These are phyloP conservation scores for Platycnemis pennipes DNA, from an alignment of 2,888 invertebrate genomes.

Conservation along the genomic window DNA sequence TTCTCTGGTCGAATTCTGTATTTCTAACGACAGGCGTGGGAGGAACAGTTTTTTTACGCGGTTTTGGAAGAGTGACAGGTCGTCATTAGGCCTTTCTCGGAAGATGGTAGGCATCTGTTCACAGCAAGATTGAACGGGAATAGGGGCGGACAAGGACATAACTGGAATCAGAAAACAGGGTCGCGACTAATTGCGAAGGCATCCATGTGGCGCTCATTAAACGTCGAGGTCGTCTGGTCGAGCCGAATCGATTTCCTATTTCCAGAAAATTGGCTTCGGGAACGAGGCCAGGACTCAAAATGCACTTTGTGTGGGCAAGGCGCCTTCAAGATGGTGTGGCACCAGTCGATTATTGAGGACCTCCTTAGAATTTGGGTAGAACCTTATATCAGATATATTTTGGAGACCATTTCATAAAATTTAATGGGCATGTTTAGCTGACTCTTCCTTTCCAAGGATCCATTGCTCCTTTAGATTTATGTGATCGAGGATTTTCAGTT, in stretches of 20 bases:
- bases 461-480: no score
- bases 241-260: constrained; percentile 65
- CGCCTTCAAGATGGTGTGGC: not conserved
- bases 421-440: no score
- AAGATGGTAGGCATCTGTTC: no score
- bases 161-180: constrained; percentile 55
- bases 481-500: no score
- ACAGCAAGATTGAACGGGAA: not conserved
- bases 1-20: no score
- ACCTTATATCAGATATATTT: not conserved
- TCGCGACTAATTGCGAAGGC: constrained; percentile 63
- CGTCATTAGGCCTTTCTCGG: no score
- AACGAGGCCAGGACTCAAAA: constrained; percentile 56
- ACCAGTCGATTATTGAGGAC: not conserved
- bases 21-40: no score
- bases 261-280: constrained; percentile 64
- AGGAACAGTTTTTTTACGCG: no score
- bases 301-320: not conserved
- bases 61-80: no score
- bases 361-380: not conserved
- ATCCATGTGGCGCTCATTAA: constrained; percentile 60
- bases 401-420: no score
- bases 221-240: constrained; percentile 61
- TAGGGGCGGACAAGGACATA: constrained; percentile 37
- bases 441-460: no score